Evolutionary conservation across 2,888 invertebrate species (phyloP), one percentile per base, ranked within the genome.

Genomic region (Silvanus unidentatus): DNA sequence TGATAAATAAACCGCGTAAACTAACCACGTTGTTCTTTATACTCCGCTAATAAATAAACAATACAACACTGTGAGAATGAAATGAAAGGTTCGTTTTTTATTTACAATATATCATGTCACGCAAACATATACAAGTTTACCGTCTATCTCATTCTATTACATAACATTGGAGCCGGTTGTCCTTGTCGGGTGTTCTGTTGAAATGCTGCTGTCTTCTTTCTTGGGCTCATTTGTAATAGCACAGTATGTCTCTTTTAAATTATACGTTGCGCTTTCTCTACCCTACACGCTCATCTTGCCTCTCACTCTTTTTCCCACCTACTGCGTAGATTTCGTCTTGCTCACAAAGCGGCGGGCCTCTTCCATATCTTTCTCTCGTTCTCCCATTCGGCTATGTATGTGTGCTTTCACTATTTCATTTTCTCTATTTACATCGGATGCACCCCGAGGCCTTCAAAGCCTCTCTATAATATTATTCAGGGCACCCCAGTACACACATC

Each of bases 201-300:
- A 28, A 42, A 42, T 42, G 28, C 42, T 34, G 42, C 43, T 43
- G 43, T 54, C 50, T 51, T 54, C 48, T 54, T 59, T 59, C 57
- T 61, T 60, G 51, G 55, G 51, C 57, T 55, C 57, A 58, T 58
- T 59, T 57, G 59, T 59, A 58, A 56, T 57, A 53, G 54, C 54
- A 55, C 48, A 55, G 57, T 55, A 53, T 44, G 46, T 59, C 60
- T 57, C 57, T 50, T 55, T 58, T 54, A 59, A 59, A 62, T 59
- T 57, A 62, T 55, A 59, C 54, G 58, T 53, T 55, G 48, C 51
- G 58, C 61, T 55, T 54, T 50, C 45, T 54, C 54, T 35, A 44
- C 52, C 38, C 43, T 49, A 22, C 22, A 45, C 16, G 43, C 32
- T 56, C 56, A 50, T 52, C 53, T 49, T 54, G 32, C 42, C 12